Percentiles rank a stretch among this genome's conserved stretches.
Conservation (phyloP, 2,113 vertebrate genomes). For the Amazona guildingii region DNA sequence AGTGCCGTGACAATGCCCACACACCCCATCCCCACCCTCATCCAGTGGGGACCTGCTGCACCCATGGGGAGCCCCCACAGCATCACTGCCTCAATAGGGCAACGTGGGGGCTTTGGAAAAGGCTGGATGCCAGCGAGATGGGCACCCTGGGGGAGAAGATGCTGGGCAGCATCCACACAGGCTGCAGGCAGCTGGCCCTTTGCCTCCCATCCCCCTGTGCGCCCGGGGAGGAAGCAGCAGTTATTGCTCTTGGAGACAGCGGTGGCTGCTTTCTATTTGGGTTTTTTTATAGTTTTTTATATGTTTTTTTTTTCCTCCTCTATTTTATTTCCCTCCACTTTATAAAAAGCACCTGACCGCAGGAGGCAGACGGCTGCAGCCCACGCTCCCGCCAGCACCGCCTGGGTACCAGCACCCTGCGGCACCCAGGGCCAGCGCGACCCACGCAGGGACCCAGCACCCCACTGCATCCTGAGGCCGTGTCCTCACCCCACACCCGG, state of each 20-base stretch:
- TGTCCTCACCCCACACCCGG: rapidly evolving
- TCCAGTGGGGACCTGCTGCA: not conserved
- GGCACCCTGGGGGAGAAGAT: not conserved
- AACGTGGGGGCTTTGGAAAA: not conserved
- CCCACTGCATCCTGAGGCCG: rapidly evolving
- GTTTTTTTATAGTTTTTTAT: not conserved
- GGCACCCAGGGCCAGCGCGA: not conserved
- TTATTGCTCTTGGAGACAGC: slow-evolving; percentile 32
- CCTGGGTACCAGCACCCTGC: not conserved
- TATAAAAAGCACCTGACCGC: slow-evolving; percentile 69
- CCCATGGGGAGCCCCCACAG: not conserved
- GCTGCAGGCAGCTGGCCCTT: not conserved
- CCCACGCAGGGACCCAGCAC: not conserved
- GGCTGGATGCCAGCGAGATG: rapidly evolving
- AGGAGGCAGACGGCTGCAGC: slow-evolving; percentile 39
- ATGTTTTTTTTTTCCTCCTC: not conserved
- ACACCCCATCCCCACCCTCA: not conserved
- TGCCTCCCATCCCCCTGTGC: not conserved
- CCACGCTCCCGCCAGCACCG: not conserved
- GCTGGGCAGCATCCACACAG: not conserved
- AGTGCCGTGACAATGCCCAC: rapidly evolving
- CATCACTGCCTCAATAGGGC: not conserved
- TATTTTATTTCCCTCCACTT: slow-evolving; percentile 7
- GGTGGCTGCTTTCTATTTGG: not conserved
- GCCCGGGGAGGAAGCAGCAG: not conserved